Evolutionary conservation across 2,888 invertebrate genomes (phyloP).

Genomic region (Entomobrya proxima): DNA sequence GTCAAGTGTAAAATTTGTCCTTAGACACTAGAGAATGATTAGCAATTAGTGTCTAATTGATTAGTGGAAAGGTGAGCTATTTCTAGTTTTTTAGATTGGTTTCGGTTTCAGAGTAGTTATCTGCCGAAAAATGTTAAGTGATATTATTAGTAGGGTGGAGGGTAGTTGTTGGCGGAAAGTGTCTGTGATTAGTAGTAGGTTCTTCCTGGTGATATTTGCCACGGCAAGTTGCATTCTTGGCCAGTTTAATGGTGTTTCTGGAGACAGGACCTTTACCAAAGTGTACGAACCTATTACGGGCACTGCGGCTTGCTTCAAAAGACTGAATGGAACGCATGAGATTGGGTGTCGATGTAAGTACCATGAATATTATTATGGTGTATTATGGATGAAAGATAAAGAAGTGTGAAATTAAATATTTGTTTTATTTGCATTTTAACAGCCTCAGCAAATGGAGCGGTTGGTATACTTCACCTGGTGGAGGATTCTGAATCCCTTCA

Average conservation of each 20-base stretch:
- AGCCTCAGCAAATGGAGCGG: slow-evolving; percentile 88
- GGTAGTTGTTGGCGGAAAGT: no score
- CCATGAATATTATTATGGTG: not conserved
- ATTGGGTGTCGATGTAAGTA: slow-evolving; percentile 94
- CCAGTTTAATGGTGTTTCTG: not conserved
- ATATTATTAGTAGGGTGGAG: no score
- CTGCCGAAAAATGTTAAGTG: no score
- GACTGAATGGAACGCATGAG: slow-evolving; percentile 96
- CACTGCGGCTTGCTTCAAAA: slow-evolving; percentile 88
- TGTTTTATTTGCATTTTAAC: slow-evolving; percentile 75
- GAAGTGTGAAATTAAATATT: slow-evolving; percentile 3
- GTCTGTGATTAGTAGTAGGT: no score
- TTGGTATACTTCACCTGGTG: slow-evolving; percentile 89
- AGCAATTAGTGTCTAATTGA: no score
- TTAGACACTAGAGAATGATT: no score
- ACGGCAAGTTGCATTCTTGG: not conserved
- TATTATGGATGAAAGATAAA: not conserved
- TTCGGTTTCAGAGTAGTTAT: no score
- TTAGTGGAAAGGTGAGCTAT: no score
- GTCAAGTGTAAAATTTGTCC: no score
- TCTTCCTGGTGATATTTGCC: not conserved
- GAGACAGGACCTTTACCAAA: slow-evolving; percentile 77
- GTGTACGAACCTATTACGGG: slow-evolving; percentile 88
- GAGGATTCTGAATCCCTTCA: slow-evolving; percentile 81
- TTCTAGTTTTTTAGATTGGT: no score